phyloP scores from a whole-genome alignment of 2,113 vertebrate genomes.

The Hipposideros armiger region DNA sequence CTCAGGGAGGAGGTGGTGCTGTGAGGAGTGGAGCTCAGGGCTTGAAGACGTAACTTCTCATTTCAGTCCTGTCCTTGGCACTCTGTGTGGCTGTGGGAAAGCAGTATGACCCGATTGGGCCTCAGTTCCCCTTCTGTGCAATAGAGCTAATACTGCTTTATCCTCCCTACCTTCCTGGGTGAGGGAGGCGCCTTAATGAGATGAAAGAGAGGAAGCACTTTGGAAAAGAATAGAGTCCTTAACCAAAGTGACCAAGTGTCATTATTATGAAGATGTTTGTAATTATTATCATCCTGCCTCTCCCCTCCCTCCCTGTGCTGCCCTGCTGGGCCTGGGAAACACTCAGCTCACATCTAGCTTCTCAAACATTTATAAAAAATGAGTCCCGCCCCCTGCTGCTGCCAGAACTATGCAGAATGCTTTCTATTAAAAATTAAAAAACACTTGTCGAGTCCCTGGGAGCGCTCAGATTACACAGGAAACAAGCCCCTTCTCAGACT shows the following conservation, averaged over 20 bases:
- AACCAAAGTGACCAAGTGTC: constrained; percentile 40
- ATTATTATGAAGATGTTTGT: constrained; percentile 74
- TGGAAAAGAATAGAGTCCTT: constrained; percentile 60
- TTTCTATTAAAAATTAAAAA: constrained; percentile 74
- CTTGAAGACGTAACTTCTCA: background rate
- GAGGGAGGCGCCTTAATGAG: constrained; percentile 46
- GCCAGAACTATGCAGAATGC: constrained; percentile 66
- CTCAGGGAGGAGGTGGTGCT: background rate
- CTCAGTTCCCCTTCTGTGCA: constrained; percentile 58
- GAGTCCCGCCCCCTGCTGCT: constrained; percentile 74
- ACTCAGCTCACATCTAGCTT: constrained; percentile 74
- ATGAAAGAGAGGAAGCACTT: constrained; percentile 52
- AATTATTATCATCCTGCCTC: constrained; percentile 69
- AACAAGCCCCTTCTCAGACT: constrained; percentile 79
- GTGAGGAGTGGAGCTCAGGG: background rate
- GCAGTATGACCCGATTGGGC: background rate
- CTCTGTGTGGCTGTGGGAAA: background rate
- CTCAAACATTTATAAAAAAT: constrained; percentile 80
- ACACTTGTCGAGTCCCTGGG: constrained; percentile 76
- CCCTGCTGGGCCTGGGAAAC: constrained; percentile 71
- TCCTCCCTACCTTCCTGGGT: background rate
- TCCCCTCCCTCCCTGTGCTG: constrained; percentile 24
- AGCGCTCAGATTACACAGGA: constrained; percentile 79
- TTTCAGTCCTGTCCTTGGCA: background rate
- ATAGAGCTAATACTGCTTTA: background rate